Evolutionary conservation across 2,797 vertebrate species (phyloP), one percentile per base, ranked within the genome.

Genomic region (Muraenolepis orangiensis): DNA sequence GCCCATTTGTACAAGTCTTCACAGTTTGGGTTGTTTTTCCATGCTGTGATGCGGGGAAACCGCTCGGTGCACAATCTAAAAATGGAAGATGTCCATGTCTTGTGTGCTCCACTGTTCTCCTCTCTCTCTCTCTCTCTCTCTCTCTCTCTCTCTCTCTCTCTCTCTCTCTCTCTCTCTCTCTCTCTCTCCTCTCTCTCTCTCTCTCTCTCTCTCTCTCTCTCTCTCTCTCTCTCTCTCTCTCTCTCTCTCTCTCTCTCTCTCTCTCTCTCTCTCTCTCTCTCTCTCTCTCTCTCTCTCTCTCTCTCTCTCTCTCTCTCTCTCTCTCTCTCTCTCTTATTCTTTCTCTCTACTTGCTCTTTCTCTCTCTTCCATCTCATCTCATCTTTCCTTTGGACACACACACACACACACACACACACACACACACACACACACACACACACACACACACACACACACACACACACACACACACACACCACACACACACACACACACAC

Each of bases 211-310:
- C 92, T 26, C 10, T 20, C n/a, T 38, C 46, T 69, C 68, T 51
- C 34, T 18, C 30, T 66, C n/a, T 72, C 93, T 93, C 92, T 92
- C 93, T 93, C 93, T 91, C 93, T 42, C 12, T 42, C 14, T 3
- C 14, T 42, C 40, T 42, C 14, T 1, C 81, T 74, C 76, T 32
- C 42, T 89, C 87, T 64, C 40, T 42, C 40, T 18, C 13, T 42
- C 40, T 94, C 92, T 93, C 85, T 85, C 82, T 87, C 85, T 82
- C 80, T 84, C 84, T 87, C 73, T 72, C 74, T 82, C 84, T 46
- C 66, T 30, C 92, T 26, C 10, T 20, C n/a, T 38, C 46, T 69
- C 68, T 51, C 34, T 18, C 84, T 46, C 66, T 30, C 92, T 26
- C 10, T 20, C n/a, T 38, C 46, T 69, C 68, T 51, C 34, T 18